Conservation (phyloP, 2,888 invertebrate genomes). For the Ceriagrion tenellum region DNA sequence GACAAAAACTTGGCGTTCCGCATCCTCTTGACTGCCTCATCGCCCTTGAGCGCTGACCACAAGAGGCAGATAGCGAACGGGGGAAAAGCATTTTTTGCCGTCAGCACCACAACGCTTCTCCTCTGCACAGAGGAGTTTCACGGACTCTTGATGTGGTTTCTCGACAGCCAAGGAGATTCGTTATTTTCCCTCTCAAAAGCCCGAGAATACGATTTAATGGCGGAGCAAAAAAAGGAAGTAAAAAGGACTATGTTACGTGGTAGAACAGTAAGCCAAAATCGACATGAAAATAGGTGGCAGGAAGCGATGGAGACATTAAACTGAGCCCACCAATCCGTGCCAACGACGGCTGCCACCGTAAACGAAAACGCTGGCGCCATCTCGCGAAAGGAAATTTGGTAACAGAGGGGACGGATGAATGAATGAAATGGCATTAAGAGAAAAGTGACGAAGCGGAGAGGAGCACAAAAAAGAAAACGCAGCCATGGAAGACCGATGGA, state of each 20-base stretch:
- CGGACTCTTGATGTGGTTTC: background rate
- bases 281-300: background rate
- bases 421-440: background rate
- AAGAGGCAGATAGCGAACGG: background rate
- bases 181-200: background rate
- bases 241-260: background rate
- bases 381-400: background rate
- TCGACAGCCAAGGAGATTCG: background rate
- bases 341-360: background rate
- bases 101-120: background rate
- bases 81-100: background rate
- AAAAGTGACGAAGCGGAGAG: background rate
- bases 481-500: no score
- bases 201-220: background rate
- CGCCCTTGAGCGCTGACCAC: conserved; percentile 23
- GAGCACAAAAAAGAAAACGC: background rate
- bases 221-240: background rate
- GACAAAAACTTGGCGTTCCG: background rate
- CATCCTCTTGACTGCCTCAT: background rate
- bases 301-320: background rate
- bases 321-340: background rate
- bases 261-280: background rate
- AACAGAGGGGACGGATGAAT: background rate
- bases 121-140: background rate
- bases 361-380: background rate